A percentile compares a stretch with the other conserved stretches of the same genome.
Evolutionary conservation across 2,888 invertebrate species (phyloP).

Genomic region (Laspeyria flexula): DNA sequence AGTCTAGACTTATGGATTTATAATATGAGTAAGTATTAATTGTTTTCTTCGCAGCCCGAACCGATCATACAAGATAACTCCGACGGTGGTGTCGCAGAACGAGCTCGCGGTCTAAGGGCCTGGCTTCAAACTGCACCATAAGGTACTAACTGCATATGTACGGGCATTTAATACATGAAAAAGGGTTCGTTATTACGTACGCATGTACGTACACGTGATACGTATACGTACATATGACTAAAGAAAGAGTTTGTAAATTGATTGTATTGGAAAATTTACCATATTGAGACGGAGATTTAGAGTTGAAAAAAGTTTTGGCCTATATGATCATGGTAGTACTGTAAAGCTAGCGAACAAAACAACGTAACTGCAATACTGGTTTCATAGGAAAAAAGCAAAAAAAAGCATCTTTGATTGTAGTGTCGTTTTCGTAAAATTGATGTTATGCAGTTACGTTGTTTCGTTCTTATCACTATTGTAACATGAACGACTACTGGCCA

Average conservation of each 20-base stretch:
- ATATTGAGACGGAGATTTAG: not conserved
- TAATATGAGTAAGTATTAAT: too few relatives aligned
- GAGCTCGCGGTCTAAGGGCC: constrained; percentile 74
- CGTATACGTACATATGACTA: not conserved
- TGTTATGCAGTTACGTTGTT: too few relatives aligned
- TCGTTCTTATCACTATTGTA: not conserved
- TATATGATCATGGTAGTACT: not conserved
- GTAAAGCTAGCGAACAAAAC: too few relatives aligned
- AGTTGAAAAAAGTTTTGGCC: not conserved
- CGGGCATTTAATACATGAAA: not conserved
- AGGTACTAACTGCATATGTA: constrained; percentile 4
- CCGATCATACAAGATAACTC: constrained; percentile 68
- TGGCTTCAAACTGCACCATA: constrained; percentile 79
- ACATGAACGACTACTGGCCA: too few relatives aligned
- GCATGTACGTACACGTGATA: not conserved
- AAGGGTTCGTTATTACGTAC: not conserved
- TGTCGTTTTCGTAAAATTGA: too few relatives aligned
- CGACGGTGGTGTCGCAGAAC: constrained; percentile 70
- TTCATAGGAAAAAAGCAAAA: too few relatives aligned
- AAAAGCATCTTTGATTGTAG: too few relatives aligned
- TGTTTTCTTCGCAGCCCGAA: constrained; percentile 63
- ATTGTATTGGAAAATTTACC: not conserved
- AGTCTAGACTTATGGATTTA: too few relatives aligned
- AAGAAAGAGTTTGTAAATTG: not conserved
- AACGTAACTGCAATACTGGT: too few relatives aligned